A percentile compares a stretch with the other conserved stretches of the same genome.
phyloP scores from a whole-genome alignment of 2,113 vertebrate genomes.

The Ceyx melanurus region DNA sequence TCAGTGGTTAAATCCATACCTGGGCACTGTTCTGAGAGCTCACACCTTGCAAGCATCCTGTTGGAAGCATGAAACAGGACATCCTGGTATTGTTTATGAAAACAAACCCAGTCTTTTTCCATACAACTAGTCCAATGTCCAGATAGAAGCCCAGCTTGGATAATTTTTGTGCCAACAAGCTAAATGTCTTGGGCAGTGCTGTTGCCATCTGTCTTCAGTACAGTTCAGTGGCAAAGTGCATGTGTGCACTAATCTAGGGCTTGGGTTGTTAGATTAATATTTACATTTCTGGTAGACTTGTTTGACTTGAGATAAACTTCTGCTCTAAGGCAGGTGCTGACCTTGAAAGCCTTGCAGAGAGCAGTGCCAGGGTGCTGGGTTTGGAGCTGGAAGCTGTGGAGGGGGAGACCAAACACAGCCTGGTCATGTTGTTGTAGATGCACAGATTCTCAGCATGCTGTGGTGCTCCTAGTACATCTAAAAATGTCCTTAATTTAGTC shows the following conservation, averaged over 20 bases:
- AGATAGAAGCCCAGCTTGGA: neutral
- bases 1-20: neutral
- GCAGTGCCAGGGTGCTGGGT: neutral
- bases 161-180: neutral
- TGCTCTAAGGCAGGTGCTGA: neutral
- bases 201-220: neutral
- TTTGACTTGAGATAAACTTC: conserved; percentile 3
- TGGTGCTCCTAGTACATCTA: neutral
- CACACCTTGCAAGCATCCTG: neutral
- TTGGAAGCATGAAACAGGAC: neutral
- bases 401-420: neutral
- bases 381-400: neutral
- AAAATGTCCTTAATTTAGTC: neutral
- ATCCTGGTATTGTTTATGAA: neutral
- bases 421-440: neutral
- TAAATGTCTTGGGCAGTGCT: neutral
- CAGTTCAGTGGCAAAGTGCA: neutral
- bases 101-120: neutral
- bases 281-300: conserved; percentile 6
- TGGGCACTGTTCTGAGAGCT: neutral
- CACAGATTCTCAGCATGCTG: neutral
- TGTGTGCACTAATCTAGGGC: neutral
- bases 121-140: neutral
- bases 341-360: neutral
- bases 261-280: neutral